phyloP scores from a whole-genome alignment of 2,888 invertebrate species.

The Drosophila stalkeri region DNA sequence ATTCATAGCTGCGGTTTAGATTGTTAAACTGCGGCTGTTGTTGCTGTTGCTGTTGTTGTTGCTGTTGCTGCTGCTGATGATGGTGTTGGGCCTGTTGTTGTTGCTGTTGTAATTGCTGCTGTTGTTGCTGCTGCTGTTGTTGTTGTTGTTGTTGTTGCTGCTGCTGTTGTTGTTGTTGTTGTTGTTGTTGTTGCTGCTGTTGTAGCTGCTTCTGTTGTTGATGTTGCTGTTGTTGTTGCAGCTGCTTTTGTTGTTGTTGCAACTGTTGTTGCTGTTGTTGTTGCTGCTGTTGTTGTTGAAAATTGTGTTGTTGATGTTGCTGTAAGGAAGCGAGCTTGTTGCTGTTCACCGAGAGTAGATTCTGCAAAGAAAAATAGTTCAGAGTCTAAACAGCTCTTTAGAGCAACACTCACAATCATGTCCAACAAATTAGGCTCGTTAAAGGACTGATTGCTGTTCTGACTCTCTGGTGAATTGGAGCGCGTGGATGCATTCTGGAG shows the following conservation, averaged over 20 bases:
- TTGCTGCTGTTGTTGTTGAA: constrained; percentile 55
- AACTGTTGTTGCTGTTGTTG: constrained; percentile 69
- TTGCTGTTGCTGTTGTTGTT: constrained; percentile 40
- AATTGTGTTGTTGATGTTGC: constrained; percentile 64
- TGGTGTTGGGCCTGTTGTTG: constrained; percentile 30
- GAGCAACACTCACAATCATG: constrained; percentile 80
- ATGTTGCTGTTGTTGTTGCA: constrained; percentile 35
- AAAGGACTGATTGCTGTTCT: constrained; percentile 83
- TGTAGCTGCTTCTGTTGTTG: constrained; percentile 58
- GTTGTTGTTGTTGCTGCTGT: constrained; percentile 42
- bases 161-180: constrained; percentile 57
- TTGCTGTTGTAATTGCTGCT: constrained; percentile 43
- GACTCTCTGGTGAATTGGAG: constrained; percentile 84
- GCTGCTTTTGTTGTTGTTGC: constrained; percentile 55
- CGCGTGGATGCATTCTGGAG: constrained; percentile 81
- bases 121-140: constrained; percentile 48
- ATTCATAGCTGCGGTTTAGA: constrained; percentile 58
- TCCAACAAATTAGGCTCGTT: constrained; percentile 82
- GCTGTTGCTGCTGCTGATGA: constrained; percentile 40
- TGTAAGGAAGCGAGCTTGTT: constrained; percentile 68
- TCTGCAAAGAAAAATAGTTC: constrained; percentile 58
- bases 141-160: constrained; percentile 48
- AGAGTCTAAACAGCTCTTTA: not conserved
- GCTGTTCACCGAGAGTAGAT: constrained; percentile 78
- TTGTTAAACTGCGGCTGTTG: constrained; percentile 62